These are phyloP conservation scores for Caenorhabditis wallacei DNA, from an alignment of 2,888 invertebrate species.

Conservation along the genomic window DNA sequence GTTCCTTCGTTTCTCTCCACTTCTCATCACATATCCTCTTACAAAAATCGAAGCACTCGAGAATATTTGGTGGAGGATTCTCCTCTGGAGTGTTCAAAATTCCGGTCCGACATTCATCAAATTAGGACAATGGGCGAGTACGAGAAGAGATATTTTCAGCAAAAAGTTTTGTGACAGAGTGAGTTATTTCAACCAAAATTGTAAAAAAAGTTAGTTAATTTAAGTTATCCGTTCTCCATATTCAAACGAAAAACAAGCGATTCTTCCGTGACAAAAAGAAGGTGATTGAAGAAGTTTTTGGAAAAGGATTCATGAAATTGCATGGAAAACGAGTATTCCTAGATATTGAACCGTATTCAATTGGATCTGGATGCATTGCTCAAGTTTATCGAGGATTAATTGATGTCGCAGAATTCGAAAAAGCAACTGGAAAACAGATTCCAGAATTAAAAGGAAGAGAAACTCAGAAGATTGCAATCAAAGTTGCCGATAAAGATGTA, in stretches of 20 bases:
- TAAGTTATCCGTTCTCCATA: slow-evolving; percentile 75
- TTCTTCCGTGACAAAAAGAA: slow-evolving; percentile 72
- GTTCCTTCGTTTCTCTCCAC: slow-evolving; percentile 69
- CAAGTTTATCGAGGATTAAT: slow-evolving; percentile 84
- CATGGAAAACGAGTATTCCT: slow-evolving; percentile 81
- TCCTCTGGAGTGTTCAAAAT: slow-evolving; percentile 66
- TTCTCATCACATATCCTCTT: slow-evolving; percentile 69
- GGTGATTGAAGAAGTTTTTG: slow-evolving; percentile 70
- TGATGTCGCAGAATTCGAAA: slow-evolving; percentile 70
- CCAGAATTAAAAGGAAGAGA: slow-evolving; percentile 64
- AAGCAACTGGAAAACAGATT: slow-evolving; percentile 62
- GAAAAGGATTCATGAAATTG: slow-evolving; percentile 62
- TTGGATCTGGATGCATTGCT: slow-evolving; percentile 86
- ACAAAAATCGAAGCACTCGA: slow-evolving; percentile 62
- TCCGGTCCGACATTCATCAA: slow-evolving; percentile 85
- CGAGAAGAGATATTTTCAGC: slow-evolving; percentile 85
- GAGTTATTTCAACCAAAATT: neutral
- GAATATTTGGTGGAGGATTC: slow-evolving; percentile 68
- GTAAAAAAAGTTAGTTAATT: slow-evolving; percentile 2
- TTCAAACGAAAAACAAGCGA: slow-evolving; percentile 73
- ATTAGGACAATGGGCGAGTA: slow-evolving; percentile 86
- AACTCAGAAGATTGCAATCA: slow-evolving; percentile 72
- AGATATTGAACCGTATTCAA: slow-evolving; percentile 83
- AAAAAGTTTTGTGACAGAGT: slow-evolving; percentile 84
- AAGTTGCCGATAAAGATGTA: slow-evolving; percentile 84